Evolutionary conservation across 2,113 vertebrate species (phyloP).

Genomic region (Cervus canadensis): DNA sequence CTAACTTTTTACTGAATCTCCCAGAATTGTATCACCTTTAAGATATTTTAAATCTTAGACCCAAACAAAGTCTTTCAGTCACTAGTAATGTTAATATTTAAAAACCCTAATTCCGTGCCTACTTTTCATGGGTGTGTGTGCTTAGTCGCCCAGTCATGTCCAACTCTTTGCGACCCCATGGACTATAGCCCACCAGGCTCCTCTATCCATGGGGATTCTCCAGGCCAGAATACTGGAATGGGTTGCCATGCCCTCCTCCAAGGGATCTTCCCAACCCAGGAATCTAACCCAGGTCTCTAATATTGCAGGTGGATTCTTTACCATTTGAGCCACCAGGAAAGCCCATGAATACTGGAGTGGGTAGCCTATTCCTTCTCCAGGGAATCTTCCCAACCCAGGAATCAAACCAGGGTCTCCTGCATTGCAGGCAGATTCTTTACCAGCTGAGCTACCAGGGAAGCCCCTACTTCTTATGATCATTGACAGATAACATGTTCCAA

Average conservation of each 20-base stretch:
- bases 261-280: background rate
- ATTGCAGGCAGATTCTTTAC: background rate
- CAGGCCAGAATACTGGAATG: background rate
- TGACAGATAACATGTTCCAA: background rate
- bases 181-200: background rate
- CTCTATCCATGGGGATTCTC: background rate
- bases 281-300: background rate
- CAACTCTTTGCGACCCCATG: background rate
- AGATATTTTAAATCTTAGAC: background rate
- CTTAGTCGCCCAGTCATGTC: background rate
- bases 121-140: background rate
- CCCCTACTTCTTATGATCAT: background rate
- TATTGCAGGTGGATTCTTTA: background rate
- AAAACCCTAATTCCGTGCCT: background rate
- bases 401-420: background rate
- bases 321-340: background rate
- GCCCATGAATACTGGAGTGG: background rate
- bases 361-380: background rate
- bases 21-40: background rate
- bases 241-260: background rate
- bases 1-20: background rate
- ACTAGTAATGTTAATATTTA: background rate
- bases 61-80: background rate
- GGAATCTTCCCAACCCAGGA: background rate
- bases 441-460: background rate